phyloP scores from a whole-genome alignment of 2,797 vertebrate genomes.

The Scarus forsteni region DNA sequence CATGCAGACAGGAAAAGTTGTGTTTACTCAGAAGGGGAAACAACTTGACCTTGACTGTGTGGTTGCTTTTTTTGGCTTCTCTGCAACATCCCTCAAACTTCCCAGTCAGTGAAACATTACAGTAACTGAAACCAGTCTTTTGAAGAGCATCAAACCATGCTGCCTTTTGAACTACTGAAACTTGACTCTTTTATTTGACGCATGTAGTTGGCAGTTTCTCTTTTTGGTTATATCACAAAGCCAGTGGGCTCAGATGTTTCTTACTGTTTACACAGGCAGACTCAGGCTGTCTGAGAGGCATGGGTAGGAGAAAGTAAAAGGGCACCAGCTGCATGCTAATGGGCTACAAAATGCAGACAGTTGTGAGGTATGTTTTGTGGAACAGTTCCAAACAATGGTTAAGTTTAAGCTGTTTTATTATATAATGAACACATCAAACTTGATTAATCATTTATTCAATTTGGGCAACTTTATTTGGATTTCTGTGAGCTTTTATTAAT shows the following conservation, averaged over 20 bases:
- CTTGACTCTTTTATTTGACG: not conserved
- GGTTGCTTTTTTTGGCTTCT: not conserved
- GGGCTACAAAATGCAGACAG: not conserved
- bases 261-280: not conserved
- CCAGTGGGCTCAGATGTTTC: not conserved
- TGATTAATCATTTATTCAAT: not conserved
- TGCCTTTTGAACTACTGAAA: not conserved
- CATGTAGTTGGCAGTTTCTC: not conserved
- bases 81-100: not conserved
- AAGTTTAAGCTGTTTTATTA: not conserved
- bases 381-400: not conserved
- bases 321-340: not conserved
- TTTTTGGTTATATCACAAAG: constrained; percentile 1
- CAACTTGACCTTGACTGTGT: not conserved
- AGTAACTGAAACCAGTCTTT: not conserved
- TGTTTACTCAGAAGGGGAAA: not conserved
- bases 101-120: not conserved
- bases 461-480: not conserved
- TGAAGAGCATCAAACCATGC: no score
- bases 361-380: not conserved
- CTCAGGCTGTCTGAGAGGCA: not conserved
- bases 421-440: not conserved
- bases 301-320: not conserved
- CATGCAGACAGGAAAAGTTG: not conserved
- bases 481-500: not conserved